A percentile compares a stretch with the other conserved stretches of the same genome.
Evolutionary conservation across 2,113 vertebrate genomes (phyloP).

Genomic region (Choloepus hoffmanni): DNA sequence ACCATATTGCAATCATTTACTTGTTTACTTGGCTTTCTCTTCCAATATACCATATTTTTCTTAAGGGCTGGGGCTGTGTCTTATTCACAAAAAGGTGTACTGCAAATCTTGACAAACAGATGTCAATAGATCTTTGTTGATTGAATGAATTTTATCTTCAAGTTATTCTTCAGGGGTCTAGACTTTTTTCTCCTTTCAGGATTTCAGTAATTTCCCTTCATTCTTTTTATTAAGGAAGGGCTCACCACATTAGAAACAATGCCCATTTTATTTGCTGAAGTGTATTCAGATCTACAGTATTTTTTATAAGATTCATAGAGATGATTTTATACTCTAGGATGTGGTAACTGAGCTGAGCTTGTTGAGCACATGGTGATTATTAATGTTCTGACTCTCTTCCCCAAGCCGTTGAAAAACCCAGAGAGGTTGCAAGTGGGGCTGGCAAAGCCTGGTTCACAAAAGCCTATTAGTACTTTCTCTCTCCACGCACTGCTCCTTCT

Average conservation of each 20-base stretch:
- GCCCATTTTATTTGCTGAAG: neutral
- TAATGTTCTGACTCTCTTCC: neutral
- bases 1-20: neutral
- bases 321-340: neutral
- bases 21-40: constrained; percentile 38
- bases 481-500: neutral
- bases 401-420: neutral
- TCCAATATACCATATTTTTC: constrained; percentile 17
- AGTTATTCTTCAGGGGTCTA: neutral
- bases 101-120: neutral
- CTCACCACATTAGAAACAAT: constrained; percentile 2
- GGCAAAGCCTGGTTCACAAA: neutral
- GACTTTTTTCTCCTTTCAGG: neutral
- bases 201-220: constrained; percentile 3
- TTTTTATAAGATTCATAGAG: neutral
- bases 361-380: neutral
- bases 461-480: neutral
- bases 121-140: constrained; percentile 33
- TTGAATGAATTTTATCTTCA: constrained; percentile 44
- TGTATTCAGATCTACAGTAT: neutral
- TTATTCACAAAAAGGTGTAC: neutral
- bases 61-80: neutral
- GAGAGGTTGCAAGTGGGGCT: neutral
- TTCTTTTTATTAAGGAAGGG: neutral
- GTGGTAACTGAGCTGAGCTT: constrained; percentile 9